Conservation (phyloP, 1,140 invertebrate genomes). For the Ips nitidus region DNA sequence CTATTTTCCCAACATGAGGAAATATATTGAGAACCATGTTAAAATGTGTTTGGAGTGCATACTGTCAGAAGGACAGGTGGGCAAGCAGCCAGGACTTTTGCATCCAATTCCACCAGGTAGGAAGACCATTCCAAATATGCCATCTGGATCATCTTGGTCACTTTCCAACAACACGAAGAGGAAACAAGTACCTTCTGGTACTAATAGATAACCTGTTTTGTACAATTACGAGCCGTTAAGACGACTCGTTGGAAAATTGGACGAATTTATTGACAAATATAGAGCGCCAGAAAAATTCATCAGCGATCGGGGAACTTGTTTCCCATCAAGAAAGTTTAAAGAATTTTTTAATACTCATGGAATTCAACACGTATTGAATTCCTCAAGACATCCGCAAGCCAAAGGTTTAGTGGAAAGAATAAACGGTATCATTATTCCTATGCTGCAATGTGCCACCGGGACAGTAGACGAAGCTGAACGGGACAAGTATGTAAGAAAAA, state of each 20-base stretch:
- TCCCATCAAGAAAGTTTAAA: neutral
- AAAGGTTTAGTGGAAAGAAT: neutral
- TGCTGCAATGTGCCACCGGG: neutral
- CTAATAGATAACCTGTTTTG: neutral
- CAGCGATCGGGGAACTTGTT: neutral
- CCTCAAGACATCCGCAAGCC: neutral
- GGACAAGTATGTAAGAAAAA: neutral
- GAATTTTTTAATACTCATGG: neutral
- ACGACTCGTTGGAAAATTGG: neutral
- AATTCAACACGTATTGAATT: constrained; percentile 1
- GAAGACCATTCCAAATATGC: neutral
- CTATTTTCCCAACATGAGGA: neutral
- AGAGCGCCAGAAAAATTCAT: neutral
- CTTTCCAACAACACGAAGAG: neutral
- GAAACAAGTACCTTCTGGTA: neutral
- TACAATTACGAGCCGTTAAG: neutral
- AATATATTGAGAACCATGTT: neutral
- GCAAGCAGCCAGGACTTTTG: neutral
- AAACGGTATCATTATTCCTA: neutral
- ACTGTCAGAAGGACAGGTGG: neutral
- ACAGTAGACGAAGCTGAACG: neutral
- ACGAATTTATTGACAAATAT: neutral
- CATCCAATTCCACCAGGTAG: neutral
- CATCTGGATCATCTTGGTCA: neutral
- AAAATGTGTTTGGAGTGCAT: neutral